Conservation (phyloP, 1,140 invertebrate genomes). For the Asobara japonica region DNA sequence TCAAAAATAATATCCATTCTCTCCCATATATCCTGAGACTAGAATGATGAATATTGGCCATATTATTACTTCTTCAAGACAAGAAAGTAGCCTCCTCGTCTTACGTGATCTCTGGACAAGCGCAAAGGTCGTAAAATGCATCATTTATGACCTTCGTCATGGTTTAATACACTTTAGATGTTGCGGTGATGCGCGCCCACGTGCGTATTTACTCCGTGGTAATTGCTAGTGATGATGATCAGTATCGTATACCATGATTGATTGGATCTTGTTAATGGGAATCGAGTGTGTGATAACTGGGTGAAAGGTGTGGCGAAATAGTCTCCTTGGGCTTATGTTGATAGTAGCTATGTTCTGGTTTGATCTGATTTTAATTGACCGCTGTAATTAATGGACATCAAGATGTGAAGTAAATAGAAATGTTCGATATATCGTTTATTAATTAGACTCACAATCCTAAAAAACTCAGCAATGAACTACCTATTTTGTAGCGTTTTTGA, state of each 20-base stretch:
- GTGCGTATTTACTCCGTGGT: not conserved
- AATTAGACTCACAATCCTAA: too few species aligned
- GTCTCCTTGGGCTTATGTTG: not conserved
- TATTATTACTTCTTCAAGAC: too few species aligned
- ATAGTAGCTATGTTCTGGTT: not conserved
- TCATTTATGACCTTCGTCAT: slow-evolving; percentile 13
- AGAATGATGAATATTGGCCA: too few species aligned
- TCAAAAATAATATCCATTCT: too few species aligned
- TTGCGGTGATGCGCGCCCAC: not conserved
- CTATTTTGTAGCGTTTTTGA: too few species aligned
- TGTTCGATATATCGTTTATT: too few species aligned
- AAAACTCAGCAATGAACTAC: too few species aligned
- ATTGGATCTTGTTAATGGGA: slow-evolving; percentile 2
- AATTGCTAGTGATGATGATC: not conserved
- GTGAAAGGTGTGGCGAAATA: not conserved
- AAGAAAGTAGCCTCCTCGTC: not conserved
- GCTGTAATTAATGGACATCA: too few species aligned
- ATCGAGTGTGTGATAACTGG: not conserved
- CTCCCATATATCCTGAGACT: too few species aligned
- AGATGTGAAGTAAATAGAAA: too few species aligned
- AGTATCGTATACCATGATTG: not conserved
- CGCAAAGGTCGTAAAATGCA: slow-evolving; percentile 7
- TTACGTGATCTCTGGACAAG: not conserved
- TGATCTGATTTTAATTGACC: not conserved
- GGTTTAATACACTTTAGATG: slow-evolving; percentile 6